Percentiles rank a stretch among this genome's conserved stretches.
Evolutionary conservation across 2,113 vertebrate species (phyloP).

Genomic region (Anas platyrhynchos): DNA sequence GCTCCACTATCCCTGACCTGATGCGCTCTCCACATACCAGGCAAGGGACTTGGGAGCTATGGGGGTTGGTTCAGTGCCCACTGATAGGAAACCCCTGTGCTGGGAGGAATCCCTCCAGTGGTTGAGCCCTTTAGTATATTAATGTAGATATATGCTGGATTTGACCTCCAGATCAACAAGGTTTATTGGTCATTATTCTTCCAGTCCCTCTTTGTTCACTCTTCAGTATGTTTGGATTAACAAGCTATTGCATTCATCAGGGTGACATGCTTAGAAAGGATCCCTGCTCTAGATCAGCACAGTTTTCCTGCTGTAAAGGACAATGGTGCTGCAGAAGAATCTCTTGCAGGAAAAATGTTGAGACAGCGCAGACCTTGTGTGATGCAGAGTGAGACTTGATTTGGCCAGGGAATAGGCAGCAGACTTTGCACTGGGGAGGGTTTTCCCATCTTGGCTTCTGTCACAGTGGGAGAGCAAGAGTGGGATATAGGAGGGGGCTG

Average conservation of each 20-base stretch:
- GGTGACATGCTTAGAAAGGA: not conserved
- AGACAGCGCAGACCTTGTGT: not conserved
- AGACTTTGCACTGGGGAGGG: not conserved
- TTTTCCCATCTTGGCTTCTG: not conserved
- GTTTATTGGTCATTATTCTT: conserved; percentile 22
- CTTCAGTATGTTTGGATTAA: not conserved
- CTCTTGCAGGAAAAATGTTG: not conserved
- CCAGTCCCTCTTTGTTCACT: not conserved
- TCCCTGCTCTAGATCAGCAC: not conserved
- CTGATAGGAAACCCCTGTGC: not conserved
- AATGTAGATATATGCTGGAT: not conserved
- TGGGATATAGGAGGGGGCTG: not conserved
- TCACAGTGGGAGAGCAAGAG: not conserved
- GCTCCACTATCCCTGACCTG: not conserved
- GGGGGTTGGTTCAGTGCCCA: not conserved
- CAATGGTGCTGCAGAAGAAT: not conserved
- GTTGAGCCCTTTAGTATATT: not conserved
- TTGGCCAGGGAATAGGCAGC: not conserved
- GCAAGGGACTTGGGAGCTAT: not conserved
- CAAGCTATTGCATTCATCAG: not conserved
- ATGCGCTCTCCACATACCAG: not conserved
- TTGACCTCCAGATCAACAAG: not conserved
- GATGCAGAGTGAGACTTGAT: not conserved
- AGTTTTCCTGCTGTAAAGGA: not conserved
- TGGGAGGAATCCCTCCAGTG: not conserved